These are phyloP conservation scores for Hyperoplus immaculatus DNA, from an alignment of 2,797 vertebrate species.

Conservation along the genomic window DNA sequence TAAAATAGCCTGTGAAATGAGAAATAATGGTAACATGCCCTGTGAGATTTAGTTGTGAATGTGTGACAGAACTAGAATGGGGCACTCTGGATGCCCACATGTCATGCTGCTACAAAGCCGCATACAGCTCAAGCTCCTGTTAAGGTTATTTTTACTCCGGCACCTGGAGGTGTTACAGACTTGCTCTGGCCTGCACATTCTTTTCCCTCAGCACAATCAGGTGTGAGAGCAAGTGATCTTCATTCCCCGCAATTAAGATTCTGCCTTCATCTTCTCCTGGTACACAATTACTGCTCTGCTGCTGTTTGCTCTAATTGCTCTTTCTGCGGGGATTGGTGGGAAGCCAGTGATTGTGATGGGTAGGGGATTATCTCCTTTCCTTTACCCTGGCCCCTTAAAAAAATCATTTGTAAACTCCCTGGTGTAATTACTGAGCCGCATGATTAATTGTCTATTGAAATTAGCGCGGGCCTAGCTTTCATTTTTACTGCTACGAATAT, in stretches of 20 bases:
- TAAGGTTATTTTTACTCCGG: slow-evolving; percentile 90
- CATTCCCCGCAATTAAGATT: slow-evolving; percentile 96
- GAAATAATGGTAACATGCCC: slow-evolving; percentile 78
- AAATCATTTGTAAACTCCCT: slow-evolving; percentile 99
- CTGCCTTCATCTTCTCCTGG: slow-evolving; percentile 91
- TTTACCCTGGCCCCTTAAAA: slow-evolving; percentile 89
- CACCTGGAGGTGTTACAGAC: slow-evolving; percentile 91
- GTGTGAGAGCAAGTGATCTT: slow-evolving; percentile 93
- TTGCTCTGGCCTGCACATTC: slow-evolving; percentile 85
- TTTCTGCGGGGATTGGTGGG: slow-evolving; percentile 96
- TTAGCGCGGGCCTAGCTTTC: slow-evolving; percentile 99
- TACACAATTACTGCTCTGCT: slow-evolving; percentile 95
- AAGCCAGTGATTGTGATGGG: slow-evolving; percentile 96
- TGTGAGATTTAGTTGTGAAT: slow-evolving; percentile 62
- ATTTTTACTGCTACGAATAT: slow-evolving; percentile 99
- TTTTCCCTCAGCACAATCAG: slow-evolving; percentile 87
- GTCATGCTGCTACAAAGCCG: slow-evolving; percentile 79
- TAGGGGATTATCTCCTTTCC: slow-evolving; percentile 94
- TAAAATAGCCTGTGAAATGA: slow-evolving; percentile 45
- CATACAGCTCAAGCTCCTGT: slow-evolving; percentile 82
- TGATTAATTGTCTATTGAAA: slow-evolving; percentile 99
- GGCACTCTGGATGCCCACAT: slow-evolving; percentile 87
- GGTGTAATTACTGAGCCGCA: slow-evolving; percentile 98
- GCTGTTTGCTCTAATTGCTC: slow-evolving; percentile 97
- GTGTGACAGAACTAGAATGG: slow-evolving; percentile 77